Evolutionary conservation across 2,888 invertebrate genomes (phyloP).

Genomic region (Drosophila antonietae): DNA sequence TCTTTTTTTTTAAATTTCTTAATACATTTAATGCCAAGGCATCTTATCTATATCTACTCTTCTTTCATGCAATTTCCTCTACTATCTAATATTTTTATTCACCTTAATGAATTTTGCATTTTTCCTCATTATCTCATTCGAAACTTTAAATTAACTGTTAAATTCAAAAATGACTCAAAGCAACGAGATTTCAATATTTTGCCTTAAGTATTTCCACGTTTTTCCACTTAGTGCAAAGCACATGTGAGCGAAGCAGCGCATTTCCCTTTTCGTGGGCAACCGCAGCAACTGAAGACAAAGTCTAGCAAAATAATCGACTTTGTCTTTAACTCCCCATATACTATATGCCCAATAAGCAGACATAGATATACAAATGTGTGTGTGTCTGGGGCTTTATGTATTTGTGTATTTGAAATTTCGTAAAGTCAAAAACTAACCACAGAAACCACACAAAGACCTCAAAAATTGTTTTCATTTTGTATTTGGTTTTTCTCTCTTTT

Average conservation of each 20-base stretch:
- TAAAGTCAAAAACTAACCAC: conserved; percentile 41
- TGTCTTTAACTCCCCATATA: conserved; percentile 19
- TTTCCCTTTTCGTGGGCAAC: conserved; percentile 16
- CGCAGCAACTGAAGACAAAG: conserved; percentile 35
- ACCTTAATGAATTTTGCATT: background rate
- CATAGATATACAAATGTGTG: background rate
- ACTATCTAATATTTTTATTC: background rate
- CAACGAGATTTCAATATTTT: background rate
- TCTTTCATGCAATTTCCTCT: background rate
- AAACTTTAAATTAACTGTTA: background rate
- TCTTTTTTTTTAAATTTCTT: background rate
- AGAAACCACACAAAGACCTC: conserved; percentile 42
- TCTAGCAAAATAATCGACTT: conserved; percentile 23
- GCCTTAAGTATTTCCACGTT: conserved; percentile 6
- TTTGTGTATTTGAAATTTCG: conserved; percentile 21
- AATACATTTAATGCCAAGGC: background rate
- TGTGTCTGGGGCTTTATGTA: background rate
- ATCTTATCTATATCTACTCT: too few relatives aligned
- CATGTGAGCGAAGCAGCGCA: conserved; percentile 32
- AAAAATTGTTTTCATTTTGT: conserved; percentile 35
- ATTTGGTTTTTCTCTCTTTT: conserved; percentile 9
- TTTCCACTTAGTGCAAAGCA: conserved; percentile 15
- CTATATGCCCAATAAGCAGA: background rate
- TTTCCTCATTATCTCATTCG: background rate
- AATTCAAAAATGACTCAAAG: background rate